Percentiles rank a stretch among this genome's conserved stretches.
Conservation (phyloP, 1,140 invertebrate genomes). For the Saccostrea cuccullata region DNA sequence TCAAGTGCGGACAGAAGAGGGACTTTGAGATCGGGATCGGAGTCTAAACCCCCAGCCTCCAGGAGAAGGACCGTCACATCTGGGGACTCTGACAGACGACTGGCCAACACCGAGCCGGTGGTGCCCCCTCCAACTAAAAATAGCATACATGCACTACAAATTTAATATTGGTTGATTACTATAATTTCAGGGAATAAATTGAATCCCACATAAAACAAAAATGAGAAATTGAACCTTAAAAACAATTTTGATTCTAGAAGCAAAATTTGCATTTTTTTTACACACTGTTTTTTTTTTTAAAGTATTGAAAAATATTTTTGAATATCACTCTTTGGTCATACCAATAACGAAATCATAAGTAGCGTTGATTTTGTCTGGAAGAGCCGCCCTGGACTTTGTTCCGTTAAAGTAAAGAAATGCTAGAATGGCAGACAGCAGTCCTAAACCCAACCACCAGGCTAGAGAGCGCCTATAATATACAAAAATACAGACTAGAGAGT, state of each 20-base stretch:
- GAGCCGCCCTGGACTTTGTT: constrained; percentile 28
- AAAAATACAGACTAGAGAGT: not conserved
- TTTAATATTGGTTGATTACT: not conserved
- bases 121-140: constrained; percentile 90
- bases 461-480: constrained; percentile 41
- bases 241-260: too few species aligned
- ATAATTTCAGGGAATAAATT: too few species aligned
- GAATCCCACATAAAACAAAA: not conserved
- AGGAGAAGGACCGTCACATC: constrained; percentile 88
- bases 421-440: constrained; percentile 46
- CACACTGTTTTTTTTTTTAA: too few species aligned
- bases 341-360: constrained; percentile 56
- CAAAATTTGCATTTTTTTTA: too few species aligned
- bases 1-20: not conserved
- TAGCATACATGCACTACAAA: too few species aligned
- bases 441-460: constrained; percentile 53
- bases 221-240: too few species aligned
- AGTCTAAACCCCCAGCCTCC: constrained; percentile 88
- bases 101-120: constrained; percentile 95
- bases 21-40: not conserved
- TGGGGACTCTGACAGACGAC: constrained; percentile 88
- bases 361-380: constrained; percentile 49
- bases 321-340: not conserved
- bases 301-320: not conserved
- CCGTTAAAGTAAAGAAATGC: constrained; percentile 49